Base-by-base conservation (phyloP, 2,113 vertebrate genomes). In the Alligator sinensis region DNA sequence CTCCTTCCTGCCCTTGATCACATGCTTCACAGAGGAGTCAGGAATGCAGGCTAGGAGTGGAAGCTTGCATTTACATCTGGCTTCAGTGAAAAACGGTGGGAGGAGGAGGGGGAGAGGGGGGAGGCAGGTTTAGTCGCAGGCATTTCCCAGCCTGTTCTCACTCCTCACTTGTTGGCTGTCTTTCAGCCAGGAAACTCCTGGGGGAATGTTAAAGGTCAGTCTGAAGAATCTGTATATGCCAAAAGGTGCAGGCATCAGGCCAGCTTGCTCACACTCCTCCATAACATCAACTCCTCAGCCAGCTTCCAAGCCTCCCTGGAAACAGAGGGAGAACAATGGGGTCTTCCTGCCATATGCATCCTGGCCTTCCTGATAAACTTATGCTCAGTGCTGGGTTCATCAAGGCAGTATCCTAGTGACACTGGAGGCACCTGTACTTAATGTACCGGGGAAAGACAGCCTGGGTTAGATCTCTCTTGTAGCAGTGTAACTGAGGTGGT, bases 281-380 rank as follows among this genome's bases (percentile, higher is more conserved):
- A 28, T 5, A 27, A 28, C 63, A 14, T 27, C 63, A 64, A 64
- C 63, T 77, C 16, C 47, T 77, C 16, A 27, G 54, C 54, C 27
- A n/a, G 15, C 75, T n/a, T 27, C 17, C 11, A 10, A 58, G 75
- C 2, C 1, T 1, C 11, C 12, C 10, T 28, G 62, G 7, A 9
- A 2, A 9, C 19, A 47, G 66, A 87, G 63, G 15, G 62, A 83
- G 0, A 1, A 19, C 18, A 1, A 6, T 11, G 17, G 11, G 5
- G 0, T 1, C 9, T 70, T 75, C 28, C 77, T 80, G 74, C 25
- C 25, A 28, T 13, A 64, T 12, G 24, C n/a, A 70, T 70, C n/a
- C 66, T 70, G 30, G n/a, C 18, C 34, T 34, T 34, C 30, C 16
- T 34, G 30, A 19, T 70, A n/a, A 34, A n/a, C 21, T n/a, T n/a